Conservation (phyloP, 2,113 vertebrate species). For the Cathartes aura region DNA sequence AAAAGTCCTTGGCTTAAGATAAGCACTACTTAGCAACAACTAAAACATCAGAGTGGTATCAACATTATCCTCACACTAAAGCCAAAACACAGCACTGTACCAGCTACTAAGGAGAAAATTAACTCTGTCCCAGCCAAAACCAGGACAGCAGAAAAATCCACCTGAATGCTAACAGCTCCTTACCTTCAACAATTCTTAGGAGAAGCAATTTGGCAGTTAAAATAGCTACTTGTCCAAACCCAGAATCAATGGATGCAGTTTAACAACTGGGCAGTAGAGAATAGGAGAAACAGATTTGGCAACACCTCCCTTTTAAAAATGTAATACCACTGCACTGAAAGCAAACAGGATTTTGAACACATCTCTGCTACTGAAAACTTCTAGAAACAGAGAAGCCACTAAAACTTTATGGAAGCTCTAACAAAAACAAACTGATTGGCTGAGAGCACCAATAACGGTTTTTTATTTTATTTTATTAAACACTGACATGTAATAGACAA, state of each 20-base stretch:
- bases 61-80: too few species aligned
- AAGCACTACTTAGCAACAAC: too few species aligned
- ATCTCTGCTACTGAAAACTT: not conserved
- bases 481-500: not conserved
- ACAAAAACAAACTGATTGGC: not conserved
- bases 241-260: not conserved
- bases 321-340: not conserved
- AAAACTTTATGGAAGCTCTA: not conserved
- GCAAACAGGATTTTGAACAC: not conserved
- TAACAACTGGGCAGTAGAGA: not conserved
- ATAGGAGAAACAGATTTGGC: not conserved
- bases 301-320: not conserved
- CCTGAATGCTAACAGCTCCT: not conserved
- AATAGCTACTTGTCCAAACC: not conserved
- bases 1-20: too few species aligned
- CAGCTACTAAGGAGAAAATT: too few species aligned
- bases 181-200: not conserved
- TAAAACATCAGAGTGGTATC: too few species aligned
- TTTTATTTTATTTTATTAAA: not conserved
- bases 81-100: too few species aligned
- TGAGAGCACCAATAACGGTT: not conserved
- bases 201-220: not conserved
- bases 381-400: not conserved
- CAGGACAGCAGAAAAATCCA: not conserved
- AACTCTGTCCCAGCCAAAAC: too few species aligned